Base-by-base conservation (phyloP, 1,140 invertebrate genomes). In the Idris sp. region DNA sequence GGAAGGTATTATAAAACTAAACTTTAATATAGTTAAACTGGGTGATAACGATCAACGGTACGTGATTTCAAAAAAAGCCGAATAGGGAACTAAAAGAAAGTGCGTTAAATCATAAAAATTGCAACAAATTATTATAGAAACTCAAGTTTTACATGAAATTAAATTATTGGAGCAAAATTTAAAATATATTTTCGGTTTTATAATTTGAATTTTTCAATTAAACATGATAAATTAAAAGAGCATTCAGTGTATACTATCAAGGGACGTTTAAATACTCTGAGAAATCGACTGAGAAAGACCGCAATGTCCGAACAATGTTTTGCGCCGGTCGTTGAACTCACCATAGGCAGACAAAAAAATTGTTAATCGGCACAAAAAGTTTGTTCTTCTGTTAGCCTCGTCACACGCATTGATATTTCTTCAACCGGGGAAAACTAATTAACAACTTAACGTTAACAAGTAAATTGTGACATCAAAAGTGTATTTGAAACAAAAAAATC, bases 281-380 rank as follows among this genome's bases (percentile, higher is more conserved):
- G 38, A 59, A 71, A 48, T 36, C 26, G 25, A 13, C 22, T 58
- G 25, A 35, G 44, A 59, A 61, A 61, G 64, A 58, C 44, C 44
- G 35, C 41, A 22, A 56, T 49, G 58, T 40, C 33, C 49, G 48
- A 62, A 71, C 67, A 33, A 54, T 72, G 68, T 62, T 72, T 54
- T 22, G 11, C 49, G 13, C 9, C 56, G 68, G 58, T 40, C 49
- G 18, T 72, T 56, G 28, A 72, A 72, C 58, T 72, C 43, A 30
- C 56, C 35, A n/a, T 26, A 62, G 28, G 16, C 35, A 3, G 48
- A 16, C 15, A 7, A 62, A 72, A 62, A 62, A 71, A 58, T 56
- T 11, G 30, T 19, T 35, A 30, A 69, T 53, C 28, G 36, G 10
- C 25, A 53, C 38, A 51, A 44, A 44, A 41, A 49, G 36, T 58